Percentiles rank a stretch among this genome's conserved stretches.
Evolutionary conservation across 2,797 vertebrate genomes (phyloP).

Genomic region (Sebastes glaucus): DNA sequence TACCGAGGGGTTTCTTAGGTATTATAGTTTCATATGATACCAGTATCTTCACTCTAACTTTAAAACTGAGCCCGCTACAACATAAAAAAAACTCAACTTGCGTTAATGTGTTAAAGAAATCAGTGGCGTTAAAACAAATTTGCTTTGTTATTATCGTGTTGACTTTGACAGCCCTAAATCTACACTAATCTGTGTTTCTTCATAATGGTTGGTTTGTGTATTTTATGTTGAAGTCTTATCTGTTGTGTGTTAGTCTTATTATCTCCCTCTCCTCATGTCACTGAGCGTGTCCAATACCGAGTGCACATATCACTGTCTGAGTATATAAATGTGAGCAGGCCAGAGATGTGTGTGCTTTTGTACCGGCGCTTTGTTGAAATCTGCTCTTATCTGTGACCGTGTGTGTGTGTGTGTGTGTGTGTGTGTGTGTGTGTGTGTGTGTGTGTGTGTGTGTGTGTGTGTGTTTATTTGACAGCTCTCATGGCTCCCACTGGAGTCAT

Average conservation of each 20-base stretch:
- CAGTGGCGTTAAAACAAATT: no score
- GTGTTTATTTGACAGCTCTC: conserved; percentile 53
- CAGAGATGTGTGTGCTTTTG: conserved; percentile 29
- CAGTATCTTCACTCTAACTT: no score
- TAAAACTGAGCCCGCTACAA: no score
- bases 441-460: conserved; percentile 17
- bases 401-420: conserved; percentile 15
- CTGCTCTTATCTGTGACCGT: conserved; percentile 6
- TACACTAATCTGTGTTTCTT: conserved; percentile 1
- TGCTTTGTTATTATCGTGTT: no score
- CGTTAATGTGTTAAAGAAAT: no score
- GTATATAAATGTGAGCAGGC: conserved; percentile 45
- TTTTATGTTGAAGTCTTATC: not conserved
- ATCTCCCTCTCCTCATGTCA: conserved; percentile 11
- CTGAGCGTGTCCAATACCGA: conserved; percentile 35
- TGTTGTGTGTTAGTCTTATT: not conserved
- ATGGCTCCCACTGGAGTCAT: conserved; percentile 62
- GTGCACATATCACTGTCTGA: conserved; percentile 36
- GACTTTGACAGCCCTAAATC: not conserved
- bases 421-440: not conserved
- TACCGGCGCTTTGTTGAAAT: conserved; percentile 20
- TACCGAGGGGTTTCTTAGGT: no score
- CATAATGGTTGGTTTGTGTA: not conserved
- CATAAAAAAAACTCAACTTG: no score
- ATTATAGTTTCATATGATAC: no score